These are phyloP conservation scores for Gila orcuttii DNA, from an alignment of 2,113 vertebrate species.

Conservation along the genomic window DNA sequence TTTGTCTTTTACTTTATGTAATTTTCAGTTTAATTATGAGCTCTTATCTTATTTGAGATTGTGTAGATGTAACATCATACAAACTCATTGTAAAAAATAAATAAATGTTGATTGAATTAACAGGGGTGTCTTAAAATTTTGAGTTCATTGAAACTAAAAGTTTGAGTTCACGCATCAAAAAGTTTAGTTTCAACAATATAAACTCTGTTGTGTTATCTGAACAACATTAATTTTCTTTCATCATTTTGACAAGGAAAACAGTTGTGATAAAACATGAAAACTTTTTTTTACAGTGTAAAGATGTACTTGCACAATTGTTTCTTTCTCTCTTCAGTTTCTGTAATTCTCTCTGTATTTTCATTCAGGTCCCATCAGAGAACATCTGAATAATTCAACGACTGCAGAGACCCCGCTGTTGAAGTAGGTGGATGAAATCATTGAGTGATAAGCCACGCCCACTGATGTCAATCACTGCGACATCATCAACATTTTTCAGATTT, in stretches of 20 bases:
- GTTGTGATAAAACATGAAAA: no score
- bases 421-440: neutral
- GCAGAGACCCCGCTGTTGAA: neutral
- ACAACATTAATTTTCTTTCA: no score
- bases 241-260: no score
- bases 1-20: neutral
- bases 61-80: neutral
- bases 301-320: neutral
- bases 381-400: neutral
- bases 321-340: neutral
- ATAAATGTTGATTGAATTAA: no score
- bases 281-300: neutral
- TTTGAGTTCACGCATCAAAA: no score
- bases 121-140: no score
- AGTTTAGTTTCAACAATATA: no score
- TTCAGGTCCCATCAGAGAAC: neutral
- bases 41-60: neutral
- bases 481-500: no score
- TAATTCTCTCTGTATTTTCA: neutral
- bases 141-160: no score
- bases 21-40: neutral
- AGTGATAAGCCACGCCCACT: neutral
- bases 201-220: no score
- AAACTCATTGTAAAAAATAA: no score
- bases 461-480: neutral